Conservation (phyloP, 64 coral and sea anemone species). For the Exaiptasia diaphana region DNA sequence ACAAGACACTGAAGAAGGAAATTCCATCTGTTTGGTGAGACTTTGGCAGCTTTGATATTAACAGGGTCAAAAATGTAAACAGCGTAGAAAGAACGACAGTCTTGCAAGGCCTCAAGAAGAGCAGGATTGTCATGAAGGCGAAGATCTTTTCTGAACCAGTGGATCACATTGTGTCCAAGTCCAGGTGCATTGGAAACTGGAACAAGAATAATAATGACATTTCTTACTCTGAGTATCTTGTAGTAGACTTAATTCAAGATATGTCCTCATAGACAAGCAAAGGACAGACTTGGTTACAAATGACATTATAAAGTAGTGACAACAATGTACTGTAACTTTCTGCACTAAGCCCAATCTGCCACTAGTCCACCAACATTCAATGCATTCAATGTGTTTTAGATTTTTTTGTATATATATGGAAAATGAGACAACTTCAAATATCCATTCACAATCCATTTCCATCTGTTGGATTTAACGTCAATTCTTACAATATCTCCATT, state of each 20-base stretch:
- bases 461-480: no score
- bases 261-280: background rate
- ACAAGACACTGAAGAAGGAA: constrained; percentile 76
- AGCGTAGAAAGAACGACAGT: constrained; percentile 77
- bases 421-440: no score
- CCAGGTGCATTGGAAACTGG: constrained; percentile 57
- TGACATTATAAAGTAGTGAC: no score
- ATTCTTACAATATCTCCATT: no score
- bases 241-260: background rate
- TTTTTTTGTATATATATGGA: no score
- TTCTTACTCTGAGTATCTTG: background rate
- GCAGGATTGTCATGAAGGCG: constrained; percentile 95
- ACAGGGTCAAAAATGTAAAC: constrained; percentile 92
- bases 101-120: constrained; percentile 61
- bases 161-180: constrained; percentile 67
- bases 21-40: constrained; percentile 83
- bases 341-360: no score
- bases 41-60: constrained; percentile 62
- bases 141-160: constrained; percentile 98
- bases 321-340: no score
- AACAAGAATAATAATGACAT: background rate
- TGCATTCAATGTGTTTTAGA: no score
- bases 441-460: background rate
- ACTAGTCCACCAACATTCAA: no score
- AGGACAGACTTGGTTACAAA: no score